Evolutionary conservation across 2,113 vertebrate species (phyloP).

Genomic region (Eurypyga helias): DNA sequence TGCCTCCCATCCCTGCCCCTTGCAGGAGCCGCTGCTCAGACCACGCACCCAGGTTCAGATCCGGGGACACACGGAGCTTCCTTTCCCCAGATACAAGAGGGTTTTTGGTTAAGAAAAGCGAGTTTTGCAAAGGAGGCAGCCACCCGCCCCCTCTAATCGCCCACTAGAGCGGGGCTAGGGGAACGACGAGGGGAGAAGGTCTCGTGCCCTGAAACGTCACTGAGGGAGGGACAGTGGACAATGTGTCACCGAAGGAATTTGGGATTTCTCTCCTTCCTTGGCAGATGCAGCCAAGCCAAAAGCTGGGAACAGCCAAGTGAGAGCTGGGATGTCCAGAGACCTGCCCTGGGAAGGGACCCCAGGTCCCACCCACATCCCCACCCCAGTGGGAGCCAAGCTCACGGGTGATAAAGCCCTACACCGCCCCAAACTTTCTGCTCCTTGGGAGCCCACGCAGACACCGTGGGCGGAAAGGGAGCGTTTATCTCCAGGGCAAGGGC

Average conservation of each 20-base stretch:
- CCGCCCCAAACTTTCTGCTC: rapidly evolving
- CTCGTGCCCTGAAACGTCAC: background rate
- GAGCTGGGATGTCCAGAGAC: rapidly evolving
- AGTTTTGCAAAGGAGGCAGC: rapidly evolving
- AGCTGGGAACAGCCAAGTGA: rapidly evolving
- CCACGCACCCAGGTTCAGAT: rapidly evolving
- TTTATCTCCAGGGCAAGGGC: background rate
- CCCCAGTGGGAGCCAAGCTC: rapidly evolving
- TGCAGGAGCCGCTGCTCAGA: too few species aligned
- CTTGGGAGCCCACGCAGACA: rapidly evolving
- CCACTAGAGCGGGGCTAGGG: background rate
- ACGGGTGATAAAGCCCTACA: rapidly evolving
- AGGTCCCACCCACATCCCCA: rapidly evolving
- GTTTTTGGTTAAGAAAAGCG: background rate
- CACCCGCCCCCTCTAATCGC: rapidly evolving
- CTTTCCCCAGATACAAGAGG: rapidly evolving
- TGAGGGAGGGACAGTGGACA: background rate
- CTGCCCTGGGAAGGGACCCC: rapidly evolving
- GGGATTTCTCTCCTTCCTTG: background rate
- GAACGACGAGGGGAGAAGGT: rapidly evolving
- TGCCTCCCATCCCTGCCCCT: too few species aligned
- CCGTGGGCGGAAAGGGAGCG: rapidly evolving
- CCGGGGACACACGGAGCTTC: rapidly evolving
- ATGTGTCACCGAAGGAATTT: rapidly evolving
- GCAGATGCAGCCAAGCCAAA: background rate